A percentile compares a stretch with the other conserved stretches of the same genome.
These are phyloP conservation scores for Anarsia innoxiella DNA, from an alignment of 2,888 invertebrate species.

Conservation along the genomic window DNA sequence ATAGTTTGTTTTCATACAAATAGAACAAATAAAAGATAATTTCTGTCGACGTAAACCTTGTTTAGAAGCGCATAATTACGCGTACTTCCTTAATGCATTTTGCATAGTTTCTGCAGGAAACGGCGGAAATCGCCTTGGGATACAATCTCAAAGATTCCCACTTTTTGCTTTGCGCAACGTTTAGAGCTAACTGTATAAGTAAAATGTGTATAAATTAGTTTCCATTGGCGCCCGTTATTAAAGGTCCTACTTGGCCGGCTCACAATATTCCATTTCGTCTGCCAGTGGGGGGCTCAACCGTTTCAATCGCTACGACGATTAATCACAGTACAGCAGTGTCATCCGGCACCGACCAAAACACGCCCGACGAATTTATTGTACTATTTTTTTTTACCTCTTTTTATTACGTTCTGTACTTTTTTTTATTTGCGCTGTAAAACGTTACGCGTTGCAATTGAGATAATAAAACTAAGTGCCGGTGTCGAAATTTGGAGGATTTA, in stretches of 20 bases:
- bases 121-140: background rate
- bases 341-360: constrained; percentile 58
- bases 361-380: constrained; percentile 47
- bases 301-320: constrained; percentile 70
- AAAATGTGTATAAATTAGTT: constrained; percentile 51
- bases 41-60: too few species aligned
- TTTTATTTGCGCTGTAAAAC: constrained; percentile 17
- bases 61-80: too few species aligned
- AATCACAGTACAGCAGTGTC: constrained; percentile 73
- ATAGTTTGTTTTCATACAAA: too few species aligned
- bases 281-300: constrained; percentile 67
- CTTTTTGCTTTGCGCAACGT: constrained; percentile 1
- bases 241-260: constrained; percentile 52
- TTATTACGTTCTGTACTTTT: constrained; percentile 18
- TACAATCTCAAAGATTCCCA: background rate
- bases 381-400: constrained; percentile 27
- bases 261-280: constrained; percentile 70
- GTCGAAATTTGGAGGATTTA: constrained; percentile 1
- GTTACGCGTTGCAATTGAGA: constrained; percentile 8
- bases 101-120: background rate
- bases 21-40: too few species aligned
- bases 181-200: constrained; percentile 26
- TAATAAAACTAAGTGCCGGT: constrained; percentile 6
- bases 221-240: constrained; percentile 56
- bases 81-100: too few species aligned